These are phyloP conservation scores for Oscheius sp. DNA, from an alignment of 2,888 invertebrate genomes.

Conservation along the genomic window DNA sequence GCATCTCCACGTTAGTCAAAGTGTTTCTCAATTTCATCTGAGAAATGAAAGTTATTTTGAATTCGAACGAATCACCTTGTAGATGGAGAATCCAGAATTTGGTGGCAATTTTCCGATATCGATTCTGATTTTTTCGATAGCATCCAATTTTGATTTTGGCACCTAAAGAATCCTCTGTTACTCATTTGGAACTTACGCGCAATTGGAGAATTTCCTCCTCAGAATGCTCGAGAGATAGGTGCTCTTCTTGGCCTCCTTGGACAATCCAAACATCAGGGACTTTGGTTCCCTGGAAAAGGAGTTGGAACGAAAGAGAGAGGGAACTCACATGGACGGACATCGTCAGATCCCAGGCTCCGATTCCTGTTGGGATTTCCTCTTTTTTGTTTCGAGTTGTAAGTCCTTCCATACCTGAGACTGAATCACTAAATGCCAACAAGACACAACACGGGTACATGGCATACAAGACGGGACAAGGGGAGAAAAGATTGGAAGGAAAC, in stretches of 20 bases:
- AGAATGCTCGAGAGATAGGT: background rate
- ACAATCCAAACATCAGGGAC: slow-evolving; percentile 23
- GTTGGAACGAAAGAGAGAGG: background rate
- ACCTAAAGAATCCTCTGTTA: slow-evolving; percentile 4
- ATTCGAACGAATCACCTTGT: slow-evolving; percentile 36
- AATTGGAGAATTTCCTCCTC: slow-evolving; percentile 13
- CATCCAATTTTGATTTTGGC: background rate
- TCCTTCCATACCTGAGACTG: slow-evolving; percentile 48
- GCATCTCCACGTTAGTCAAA: slow-evolving; percentile 57
- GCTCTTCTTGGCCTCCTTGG: background rate
- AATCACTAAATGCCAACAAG: slow-evolving; percentile 2
- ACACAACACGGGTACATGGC: slow-evolving; percentile 1
- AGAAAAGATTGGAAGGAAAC: background rate
- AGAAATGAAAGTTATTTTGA: too few species aligned
- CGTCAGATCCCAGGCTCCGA: slow-evolving; percentile 46
- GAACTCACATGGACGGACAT: slow-evolving; percentile 37
- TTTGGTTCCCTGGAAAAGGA: slow-evolving; percentile 17
- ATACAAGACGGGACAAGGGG: background rate
- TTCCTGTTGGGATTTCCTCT: slow-evolving; percentile 31
- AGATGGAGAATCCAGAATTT: slow-evolving; percentile 2
- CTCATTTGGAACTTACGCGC: background rate
- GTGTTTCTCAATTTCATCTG: slow-evolving; percentile 60
- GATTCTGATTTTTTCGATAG: slow-evolving; percentile 32
- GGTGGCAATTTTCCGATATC: slow-evolving; percentile 17
- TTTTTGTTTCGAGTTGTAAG: slow-evolving; percentile 53